Evolutionary conservation across 2,888 invertebrate species (phyloP).

Genomic region (Orthosia gothica): DNA sequence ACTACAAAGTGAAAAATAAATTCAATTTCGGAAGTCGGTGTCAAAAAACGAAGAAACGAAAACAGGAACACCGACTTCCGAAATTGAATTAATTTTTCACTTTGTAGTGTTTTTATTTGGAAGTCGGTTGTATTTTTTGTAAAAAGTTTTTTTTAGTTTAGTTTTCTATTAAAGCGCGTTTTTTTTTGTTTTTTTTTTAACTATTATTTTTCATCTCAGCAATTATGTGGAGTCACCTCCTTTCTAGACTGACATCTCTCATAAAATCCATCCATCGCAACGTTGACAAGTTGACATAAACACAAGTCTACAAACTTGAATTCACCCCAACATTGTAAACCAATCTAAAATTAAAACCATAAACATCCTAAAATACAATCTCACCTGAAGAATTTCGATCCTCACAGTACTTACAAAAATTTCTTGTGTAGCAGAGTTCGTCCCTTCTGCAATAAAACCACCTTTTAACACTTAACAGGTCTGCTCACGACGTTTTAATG

Average conservation of each 20-base stretch:
- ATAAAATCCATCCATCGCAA: not conserved
- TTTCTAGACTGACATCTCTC: not conserved
- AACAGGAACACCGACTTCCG: no score
- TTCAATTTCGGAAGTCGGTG: no score
- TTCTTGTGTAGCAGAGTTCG: not conserved
- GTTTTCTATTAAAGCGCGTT: no score
- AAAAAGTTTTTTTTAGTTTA: no score
- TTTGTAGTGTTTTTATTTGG: no score
- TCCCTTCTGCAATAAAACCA: slow-evolving; percentile 43
- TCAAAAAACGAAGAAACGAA: no score
- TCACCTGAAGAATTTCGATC: slow-evolving; percentile 28
- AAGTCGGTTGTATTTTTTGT: no score
- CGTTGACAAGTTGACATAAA: not conserved
- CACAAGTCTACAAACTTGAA: not conserved
- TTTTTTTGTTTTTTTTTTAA: no score
- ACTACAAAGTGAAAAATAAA: no score
- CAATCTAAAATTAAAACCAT: slow-evolving; percentile 13
- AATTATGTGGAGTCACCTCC: not conserved
- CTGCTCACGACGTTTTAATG: slow-evolving; percentile 54
- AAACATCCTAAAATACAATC: not conserved
- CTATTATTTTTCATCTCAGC: no score
- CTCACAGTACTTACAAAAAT: not conserved
- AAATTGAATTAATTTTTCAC: no score
- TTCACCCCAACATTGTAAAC: not conserved
- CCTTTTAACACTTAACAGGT: slow-evolving; percentile 33